phyloP scores from a whole-genome alignment of 2,113 vertebrate species.

The Dromas ardeola region DNA sequence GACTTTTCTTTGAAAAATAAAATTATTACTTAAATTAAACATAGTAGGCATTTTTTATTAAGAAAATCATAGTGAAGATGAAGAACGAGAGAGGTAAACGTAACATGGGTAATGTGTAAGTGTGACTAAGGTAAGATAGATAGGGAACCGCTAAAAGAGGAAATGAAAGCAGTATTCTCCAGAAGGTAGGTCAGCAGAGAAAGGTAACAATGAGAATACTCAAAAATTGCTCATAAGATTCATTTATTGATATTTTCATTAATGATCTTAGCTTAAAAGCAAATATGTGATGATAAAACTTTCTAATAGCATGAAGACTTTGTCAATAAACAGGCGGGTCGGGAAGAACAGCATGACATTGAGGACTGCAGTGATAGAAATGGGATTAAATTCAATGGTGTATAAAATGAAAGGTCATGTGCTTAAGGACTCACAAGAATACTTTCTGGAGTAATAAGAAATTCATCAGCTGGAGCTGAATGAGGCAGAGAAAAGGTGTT shows the following conservation, averaged over 20 bases:
- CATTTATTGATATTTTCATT: neutral
- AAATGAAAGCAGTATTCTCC: neutral
- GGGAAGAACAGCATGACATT: neutral
- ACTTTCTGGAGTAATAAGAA: neutral
- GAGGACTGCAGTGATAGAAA: neutral
- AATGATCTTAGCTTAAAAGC: neutral
- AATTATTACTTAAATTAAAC: neutral
- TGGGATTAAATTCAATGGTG: neutral
- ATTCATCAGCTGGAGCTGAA: neutral
- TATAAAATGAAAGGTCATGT: neutral
- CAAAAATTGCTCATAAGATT: neutral
- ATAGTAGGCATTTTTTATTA: neutral
- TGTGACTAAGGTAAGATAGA: neutral
- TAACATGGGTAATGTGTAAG: neutral
- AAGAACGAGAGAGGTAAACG: neutral
- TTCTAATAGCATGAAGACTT: neutral
- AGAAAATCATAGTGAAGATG: neutral
- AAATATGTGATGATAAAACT: neutral
- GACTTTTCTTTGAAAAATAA: neutral
- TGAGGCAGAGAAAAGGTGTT: neutral
- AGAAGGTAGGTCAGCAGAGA: neutral
- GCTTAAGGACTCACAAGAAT: neutral
- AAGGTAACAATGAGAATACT: neutral
- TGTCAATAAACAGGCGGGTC: neutral
- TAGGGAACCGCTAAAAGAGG: neutral